phyloP scores from a whole-genome alignment of 1,140 invertebrate species.

The Charaxes varanes region DNA sequence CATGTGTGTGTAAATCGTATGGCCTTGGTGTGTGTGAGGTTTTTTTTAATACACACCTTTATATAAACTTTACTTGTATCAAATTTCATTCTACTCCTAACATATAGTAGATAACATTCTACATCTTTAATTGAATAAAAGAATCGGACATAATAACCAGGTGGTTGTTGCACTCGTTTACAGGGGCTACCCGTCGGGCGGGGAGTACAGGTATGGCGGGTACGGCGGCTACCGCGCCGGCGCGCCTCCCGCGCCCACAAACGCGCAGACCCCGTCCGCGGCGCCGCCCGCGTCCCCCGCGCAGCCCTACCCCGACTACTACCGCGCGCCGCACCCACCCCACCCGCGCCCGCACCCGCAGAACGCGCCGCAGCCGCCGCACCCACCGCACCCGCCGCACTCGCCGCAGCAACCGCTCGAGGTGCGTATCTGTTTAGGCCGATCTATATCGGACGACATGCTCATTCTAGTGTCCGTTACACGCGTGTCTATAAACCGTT shows the following conservation, averaged over 20 bases:
- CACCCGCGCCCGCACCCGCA: conserved; percentile 31
- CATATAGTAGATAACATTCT: too few species aligned
- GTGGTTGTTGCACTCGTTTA: too few species aligned
- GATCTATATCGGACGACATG: too few species aligned
- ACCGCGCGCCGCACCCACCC: conserved; percentile 60
- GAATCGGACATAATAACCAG: too few species aligned
- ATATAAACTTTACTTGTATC: too few species aligned
- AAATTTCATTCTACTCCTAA: too few species aligned
- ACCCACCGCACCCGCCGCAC: conserved; percentile 27
- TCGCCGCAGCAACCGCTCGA: conserved; percentile 32
- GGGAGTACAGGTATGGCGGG: conserved; percentile 66
- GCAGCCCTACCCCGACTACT: conserved; percentile 79
- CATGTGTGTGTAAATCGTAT: too few species aligned
- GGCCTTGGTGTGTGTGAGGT: too few species aligned
- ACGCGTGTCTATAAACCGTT: too few species aligned
- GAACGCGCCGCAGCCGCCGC: conserved; percentile 27
- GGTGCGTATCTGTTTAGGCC: conserved; percentile 20
- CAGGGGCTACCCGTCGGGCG: conserved; percentile 49
- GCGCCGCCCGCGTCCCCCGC: conserved; percentile 40
- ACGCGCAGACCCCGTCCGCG: conserved; percentile 58
- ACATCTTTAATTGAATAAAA: too few species aligned
- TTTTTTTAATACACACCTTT: too few species aligned
- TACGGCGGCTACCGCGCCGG: conserved; percentile 63
- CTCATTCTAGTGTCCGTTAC: too few species aligned
- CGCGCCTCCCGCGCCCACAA: conserved; percentile 61